Conservation (phyloP, 1,140 invertebrate genomes). For the Panagrolaimus sp. region DNA sequence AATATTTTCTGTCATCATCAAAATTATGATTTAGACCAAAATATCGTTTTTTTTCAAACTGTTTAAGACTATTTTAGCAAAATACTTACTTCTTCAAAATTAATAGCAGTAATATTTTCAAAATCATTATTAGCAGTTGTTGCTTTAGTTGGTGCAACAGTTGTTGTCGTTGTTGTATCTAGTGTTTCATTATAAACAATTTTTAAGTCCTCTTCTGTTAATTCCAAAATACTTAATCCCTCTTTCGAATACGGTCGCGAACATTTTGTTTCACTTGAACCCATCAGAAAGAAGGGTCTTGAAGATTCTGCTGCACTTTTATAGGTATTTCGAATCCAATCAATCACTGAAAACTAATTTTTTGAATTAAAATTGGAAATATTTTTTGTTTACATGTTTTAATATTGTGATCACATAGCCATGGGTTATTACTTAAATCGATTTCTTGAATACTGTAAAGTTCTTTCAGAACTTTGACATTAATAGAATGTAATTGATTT, state of each 20-base stretch:
- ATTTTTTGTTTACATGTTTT: too few species aligned
- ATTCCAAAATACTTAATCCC: constrained; percentile 30
- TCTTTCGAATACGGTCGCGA: constrained; percentile 31
- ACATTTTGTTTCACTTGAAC: constrained; percentile 36
- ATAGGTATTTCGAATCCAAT: constrained; percentile 33
- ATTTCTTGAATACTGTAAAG: constrained; percentile 14
- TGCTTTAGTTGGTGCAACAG: constrained; percentile 9
- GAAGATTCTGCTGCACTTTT: constrained; percentile 29
- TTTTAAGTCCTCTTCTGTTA: constrained; percentile 28
- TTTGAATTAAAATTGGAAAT: neutral
- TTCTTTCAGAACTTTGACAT: neutral
- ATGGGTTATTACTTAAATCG: constrained; percentile 39
- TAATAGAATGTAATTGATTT: constrained; percentile 1
- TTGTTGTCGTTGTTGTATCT: constrained; percentile 36
- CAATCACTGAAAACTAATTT: constrained; percentile 20
- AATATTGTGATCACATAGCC: constrained; percentile 40
- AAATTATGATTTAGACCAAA: neutral
- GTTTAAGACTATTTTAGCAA: too few species aligned
- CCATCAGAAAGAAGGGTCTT: constrained; percentile 29
- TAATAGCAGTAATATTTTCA: constrained; percentile 35
- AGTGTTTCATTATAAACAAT: constrained; percentile 26
- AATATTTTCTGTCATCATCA: neutral
- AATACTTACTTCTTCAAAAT: constrained; percentile 18
- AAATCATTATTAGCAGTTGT: constrained; percentile 10
- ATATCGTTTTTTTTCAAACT: too few species aligned